These are phyloP conservation scores for Chrysodeixis includens DNA, from an alignment of 2,888 invertebrate species.

Conservation along the genomic window DNA sequence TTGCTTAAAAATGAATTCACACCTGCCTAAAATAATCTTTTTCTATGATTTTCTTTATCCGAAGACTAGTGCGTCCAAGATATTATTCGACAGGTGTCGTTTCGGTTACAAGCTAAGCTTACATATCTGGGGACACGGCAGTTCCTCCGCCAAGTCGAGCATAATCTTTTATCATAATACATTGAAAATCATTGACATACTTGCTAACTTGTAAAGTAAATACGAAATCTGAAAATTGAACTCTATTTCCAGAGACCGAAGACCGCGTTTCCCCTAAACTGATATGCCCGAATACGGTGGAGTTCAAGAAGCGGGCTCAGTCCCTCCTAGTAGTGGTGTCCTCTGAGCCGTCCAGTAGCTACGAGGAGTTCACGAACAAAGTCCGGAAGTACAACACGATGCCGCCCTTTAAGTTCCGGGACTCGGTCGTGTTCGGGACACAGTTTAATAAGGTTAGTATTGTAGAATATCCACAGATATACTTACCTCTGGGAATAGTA, in stretches of 20 bases:
- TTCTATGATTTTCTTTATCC: not conserved
- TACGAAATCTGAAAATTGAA: not conserved
- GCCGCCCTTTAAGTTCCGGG: slow-evolving; percentile 95
- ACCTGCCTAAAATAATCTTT: not conserved
- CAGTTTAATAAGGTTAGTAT: slow-evolving; percentile 85
- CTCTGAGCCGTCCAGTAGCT: slow-evolving; percentile 93
- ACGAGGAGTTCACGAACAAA: slow-evolving; percentile 93
- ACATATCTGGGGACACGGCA: too few species aligned
- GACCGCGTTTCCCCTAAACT: slow-evolving; percentile 84
- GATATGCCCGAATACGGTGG: slow-evolving; percentile 88
- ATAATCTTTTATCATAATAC: too few species aligned
- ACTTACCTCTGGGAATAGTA: too few species aligned
- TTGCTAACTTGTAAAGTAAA: too few species aligned
- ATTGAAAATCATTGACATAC: too few species aligned
- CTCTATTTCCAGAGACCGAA: slow-evolving; percentile 73
- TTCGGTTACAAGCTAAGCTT: too few species aligned
- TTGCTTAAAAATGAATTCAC: not conserved
- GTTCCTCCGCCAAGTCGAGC: too few species aligned
- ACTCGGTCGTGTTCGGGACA: slow-evolving; percentile 86
- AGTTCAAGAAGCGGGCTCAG: slow-evolving; percentile 92
- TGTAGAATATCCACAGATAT: not conserved
- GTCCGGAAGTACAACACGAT: slow-evolving; percentile 94
- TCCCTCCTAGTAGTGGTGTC: slow-evolving; percentile 97
- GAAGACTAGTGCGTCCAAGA: too few species aligned
- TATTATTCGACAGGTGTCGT: too few species aligned